Base-by-base conservation (phyloP, 2,113 vertebrate genomes). In the Spea multiplicata region DNA sequence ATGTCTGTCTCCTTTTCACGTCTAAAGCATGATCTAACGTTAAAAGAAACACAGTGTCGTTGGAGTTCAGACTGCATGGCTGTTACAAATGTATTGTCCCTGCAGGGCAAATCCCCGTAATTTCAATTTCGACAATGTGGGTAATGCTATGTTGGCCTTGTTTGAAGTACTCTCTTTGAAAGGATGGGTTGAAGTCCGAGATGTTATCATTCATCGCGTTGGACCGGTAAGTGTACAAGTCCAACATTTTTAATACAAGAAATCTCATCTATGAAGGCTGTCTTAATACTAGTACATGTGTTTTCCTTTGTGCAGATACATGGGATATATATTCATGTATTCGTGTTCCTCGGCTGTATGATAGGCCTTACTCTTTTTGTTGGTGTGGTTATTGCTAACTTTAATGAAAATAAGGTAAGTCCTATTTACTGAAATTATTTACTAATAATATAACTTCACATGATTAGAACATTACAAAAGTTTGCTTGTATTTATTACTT, bases 311-410 rank as follows among this genome's bases (percentile, higher is more conserved):
- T 86, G 71, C 91, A 99, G 97, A 98, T 99, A 83, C 97, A 99
- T n/a, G 97, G 97, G 85, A 99, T 99, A 91, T 99, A 99, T 85
- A 99, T 99, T 86, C 97, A 99, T 3, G 97, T 99, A 64, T 99
- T 99, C 86, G 97, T 99, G 62, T 99, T 99, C 84, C 92, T 99
- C 85, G 97, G 97, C 78, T 99, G 97, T 86, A 99, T 99, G 97
- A 99, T 99, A 79, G 97, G 97, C 83, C 92, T 99, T 84, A 99
- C 97, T 10, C 93, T 99, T 78, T 99, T 99, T 61, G 97, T 99
- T 47, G 97, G 97, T 67, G 97, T 99, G 14, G 97, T 99, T 81
- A 99, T 99, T 61, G 97, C 97, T 84, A 99, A 99, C 90, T 99
- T 99, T 91, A 99, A 99, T 85, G 97, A 99, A 91, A 99, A 99